Conservation (phyloP, 2,888 invertebrate genomes). For the Yponomeuta plumbellus region DNA sequence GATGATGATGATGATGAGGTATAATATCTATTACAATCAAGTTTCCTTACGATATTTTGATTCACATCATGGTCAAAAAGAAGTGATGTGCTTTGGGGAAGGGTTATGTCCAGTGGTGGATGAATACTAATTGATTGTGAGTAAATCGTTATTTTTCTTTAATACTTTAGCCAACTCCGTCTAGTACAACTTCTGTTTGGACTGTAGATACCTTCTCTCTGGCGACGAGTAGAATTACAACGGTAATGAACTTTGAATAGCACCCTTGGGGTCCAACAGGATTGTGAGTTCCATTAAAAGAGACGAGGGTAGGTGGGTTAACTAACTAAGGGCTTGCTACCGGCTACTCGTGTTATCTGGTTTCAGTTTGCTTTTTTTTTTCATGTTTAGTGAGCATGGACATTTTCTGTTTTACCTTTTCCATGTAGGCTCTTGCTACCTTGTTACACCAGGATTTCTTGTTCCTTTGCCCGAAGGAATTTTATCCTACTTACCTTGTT, state of each 20-base stretch:
- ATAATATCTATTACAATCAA: too few relatives aligned
- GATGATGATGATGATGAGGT: too few relatives aligned
- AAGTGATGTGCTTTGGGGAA: too few relatives aligned
- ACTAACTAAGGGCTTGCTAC: conserved; percentile 1
- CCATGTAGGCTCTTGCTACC: not conserved
- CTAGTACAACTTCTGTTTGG: not conserved
- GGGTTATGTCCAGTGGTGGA: too few relatives aligned
- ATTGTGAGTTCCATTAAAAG: not conserved
- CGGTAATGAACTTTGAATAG: conserved; percentile 1
- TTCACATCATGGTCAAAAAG: too few relatives aligned
- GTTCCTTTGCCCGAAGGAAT: not conserved
- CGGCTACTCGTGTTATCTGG: conserved; percentile 1
- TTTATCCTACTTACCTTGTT: not conserved
- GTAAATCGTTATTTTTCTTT: too few relatives aligned
- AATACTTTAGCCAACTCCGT: too few relatives aligned
- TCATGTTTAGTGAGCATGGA: not conserved
- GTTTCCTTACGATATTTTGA: too few relatives aligned
- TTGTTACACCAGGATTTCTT: not conserved
- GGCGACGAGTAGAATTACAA: conserved; percentile 1
- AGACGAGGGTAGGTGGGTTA: conserved; percentile 1
- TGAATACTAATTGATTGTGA: too few relatives aligned
- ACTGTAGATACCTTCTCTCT: not conserved
- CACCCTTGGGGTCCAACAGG: conserved; percentile 1
- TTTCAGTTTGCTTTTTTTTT: not conserved
- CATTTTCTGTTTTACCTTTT: not conserved